Evolutionary conservation across 2,888 invertebrate species (phyloP).

Genomic region (Danaus chrysippus): DNA sequence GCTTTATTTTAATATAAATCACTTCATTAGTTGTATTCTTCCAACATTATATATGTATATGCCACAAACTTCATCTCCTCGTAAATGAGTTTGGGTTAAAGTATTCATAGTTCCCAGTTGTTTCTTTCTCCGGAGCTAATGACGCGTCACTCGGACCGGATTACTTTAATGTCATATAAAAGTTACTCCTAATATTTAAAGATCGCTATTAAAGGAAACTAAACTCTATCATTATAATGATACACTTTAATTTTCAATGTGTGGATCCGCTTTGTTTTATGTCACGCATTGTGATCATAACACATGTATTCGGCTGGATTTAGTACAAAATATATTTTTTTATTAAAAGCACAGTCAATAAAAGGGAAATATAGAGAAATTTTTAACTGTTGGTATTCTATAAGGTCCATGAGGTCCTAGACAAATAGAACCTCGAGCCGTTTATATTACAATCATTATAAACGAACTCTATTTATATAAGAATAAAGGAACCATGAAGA

Average conservation of each 20-base stretch:
- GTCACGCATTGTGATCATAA: no score
- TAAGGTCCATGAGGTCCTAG: background rate
- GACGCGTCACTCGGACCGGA: background rate
- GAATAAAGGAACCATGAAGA: conserved; percentile 11
- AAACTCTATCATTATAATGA: no score
- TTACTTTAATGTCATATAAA: background rate
- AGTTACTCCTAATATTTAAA: background rate
- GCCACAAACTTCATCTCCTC: background rate
- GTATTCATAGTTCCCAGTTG: background rate
- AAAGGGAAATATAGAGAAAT: no score
- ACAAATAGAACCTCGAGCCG: background rate
- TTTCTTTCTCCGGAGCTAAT: background rate
- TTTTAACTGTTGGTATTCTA: background rate
- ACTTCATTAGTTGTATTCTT: background rate
- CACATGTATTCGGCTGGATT: no score
- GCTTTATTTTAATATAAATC: no score
- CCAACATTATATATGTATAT: background rate
- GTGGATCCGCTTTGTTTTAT: no score
- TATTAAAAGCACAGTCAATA: no score
- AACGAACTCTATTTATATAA: background rate
- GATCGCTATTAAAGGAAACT: no score
- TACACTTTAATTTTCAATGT: no score
- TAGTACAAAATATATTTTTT: no score
- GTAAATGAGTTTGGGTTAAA: background rate
- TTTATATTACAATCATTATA: background rate